These are phyloP conservation scores for Platyrinchus mystaceus DNA, from an alignment of 2,797 vertebrate genomes.

Conservation along the genomic window DNA sequence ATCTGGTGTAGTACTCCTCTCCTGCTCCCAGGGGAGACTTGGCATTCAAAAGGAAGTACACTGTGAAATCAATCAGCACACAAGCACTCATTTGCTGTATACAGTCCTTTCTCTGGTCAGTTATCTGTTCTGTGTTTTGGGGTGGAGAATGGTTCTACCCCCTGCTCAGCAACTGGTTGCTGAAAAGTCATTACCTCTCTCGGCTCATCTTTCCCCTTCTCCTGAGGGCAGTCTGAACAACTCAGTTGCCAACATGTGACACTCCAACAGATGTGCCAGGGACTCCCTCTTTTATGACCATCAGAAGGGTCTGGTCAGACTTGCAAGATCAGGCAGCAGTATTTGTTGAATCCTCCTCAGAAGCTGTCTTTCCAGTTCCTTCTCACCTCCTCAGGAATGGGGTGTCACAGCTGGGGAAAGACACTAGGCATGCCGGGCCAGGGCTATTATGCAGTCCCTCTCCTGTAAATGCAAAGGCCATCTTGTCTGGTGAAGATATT, in stretches of 20 bases:
- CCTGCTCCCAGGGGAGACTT: neutral
- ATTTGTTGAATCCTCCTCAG: neutral
- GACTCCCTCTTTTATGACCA: neutral
- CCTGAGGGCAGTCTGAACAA: neutral
- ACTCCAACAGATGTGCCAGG: neutral
- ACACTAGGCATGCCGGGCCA: neutral
- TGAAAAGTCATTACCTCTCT: neutral
- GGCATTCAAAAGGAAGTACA: neutral
- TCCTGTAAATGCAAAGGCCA: neutral
- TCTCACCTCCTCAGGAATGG: neutral
- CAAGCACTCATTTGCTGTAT: neutral
- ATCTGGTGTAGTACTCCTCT: neutral
- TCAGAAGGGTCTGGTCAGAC: neutral
- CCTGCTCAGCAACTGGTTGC: neutral
- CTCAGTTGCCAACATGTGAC: neutral
- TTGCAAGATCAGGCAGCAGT: neutral
- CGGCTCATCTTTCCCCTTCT: neutral
- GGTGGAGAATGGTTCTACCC: neutral
- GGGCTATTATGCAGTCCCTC: neutral
- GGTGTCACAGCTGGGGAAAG: neutral
- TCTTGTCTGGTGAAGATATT: slow-evolving; percentile 17
- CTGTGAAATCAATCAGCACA: slow-evolving; percentile 2
- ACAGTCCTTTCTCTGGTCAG: neutral
- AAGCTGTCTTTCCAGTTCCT: neutral
- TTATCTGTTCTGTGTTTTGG: neutral